Base-by-base conservation (phyloP, 2,888 invertebrate genomes). In the Zaprionus lineosus region DNA sequence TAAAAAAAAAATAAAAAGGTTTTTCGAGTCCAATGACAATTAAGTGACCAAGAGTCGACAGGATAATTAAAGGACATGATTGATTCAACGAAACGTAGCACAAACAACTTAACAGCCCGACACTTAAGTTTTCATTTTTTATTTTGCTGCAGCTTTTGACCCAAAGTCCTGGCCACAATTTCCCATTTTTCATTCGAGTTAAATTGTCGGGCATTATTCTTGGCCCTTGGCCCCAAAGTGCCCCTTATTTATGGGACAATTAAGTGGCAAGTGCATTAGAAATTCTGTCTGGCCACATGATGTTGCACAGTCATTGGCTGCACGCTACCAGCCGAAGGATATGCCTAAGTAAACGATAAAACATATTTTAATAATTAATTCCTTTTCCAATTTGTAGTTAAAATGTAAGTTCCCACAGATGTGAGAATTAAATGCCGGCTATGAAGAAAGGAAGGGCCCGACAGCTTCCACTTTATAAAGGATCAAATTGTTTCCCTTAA, bases 201-300 rank as follows among this genome's bases (percentile, higher is more conserved):
- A 19, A 19, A 19, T 3, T 19, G 19, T 3, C n/a, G n/a, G n/a
- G n/a, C n/a, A 19, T 5, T 19, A 5, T 19, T 19, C 19, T 19
- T n/a, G n/a, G n/a, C n/a, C n/a, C n/a, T n/a, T n/a, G 19, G 19
- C 5, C 19, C 5, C 19, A 48, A 67, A 70, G 58, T 53, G 37
- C 33, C 21, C 26, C 11, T 34, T 41, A 68, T 68, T 71, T 71
- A 68, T 64, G 46, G 46, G 12, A 11, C 66, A 58, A 64, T 68
- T 64, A 58, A 58, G 36, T 37, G 52, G 36, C 33, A 46, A 46
- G 24, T 67, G 58, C 47, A 70, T 47, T 48, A 48, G 64, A 43
- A 21, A 41, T 40, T 24, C 28, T n/a, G 28, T n/a, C 21, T 16
- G 71, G 46, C 48, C 67, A 67, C 40, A 67, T 58, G 65, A 33